Base-by-base conservation (phyloP, 2,113 vertebrate genomes). In the Mastomys natalensis region DNA sequence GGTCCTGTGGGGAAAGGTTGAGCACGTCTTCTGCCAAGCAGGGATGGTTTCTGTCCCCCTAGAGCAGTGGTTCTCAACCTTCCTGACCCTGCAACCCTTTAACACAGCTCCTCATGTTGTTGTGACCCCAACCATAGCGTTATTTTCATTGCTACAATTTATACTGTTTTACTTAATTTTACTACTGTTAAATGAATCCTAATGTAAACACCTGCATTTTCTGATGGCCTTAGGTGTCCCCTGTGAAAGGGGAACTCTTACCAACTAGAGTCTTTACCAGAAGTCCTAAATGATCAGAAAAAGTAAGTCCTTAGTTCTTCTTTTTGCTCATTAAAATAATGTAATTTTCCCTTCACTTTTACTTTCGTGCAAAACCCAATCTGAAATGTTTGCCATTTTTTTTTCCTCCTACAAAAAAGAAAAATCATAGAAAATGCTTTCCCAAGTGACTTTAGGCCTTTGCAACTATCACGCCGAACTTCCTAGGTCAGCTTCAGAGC, bases 301-400 rank as follows among this genome's bases (percentile, higher is more conserved):
- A 17, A 89, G 48, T 29, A 43, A 66, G 8, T 11, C 1, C 13
- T 81, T 73, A 12, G 77, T 91, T 94, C 81, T 51, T 51, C 76
- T 70, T 64, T 84, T 93, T 78, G 6, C 29, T 88, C 43, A 81
- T 94, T 62, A 90, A 92, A 94, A 74, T 64, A 5, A 76, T 76
- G 19, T 76, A 60, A 94, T 91, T 86, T 37, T 0, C n/a, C 4
- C n/a, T 1, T 1, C 19, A 3, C 6, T 29, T 66, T 13, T 53
- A 74, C 64, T n/a, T 19, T 10, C 7, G 10, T 58, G 10, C 10
- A 7, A 93, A 51, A 7, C 40, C 19, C 58, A 21, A 40, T 76
- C 37, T 94, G 43, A 66, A 89, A 89, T n/a, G 4, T 91, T 58
- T 66, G 40, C 64, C 45, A 37, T 76, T 70, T 40, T 80, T 87